A percentile compares a stretch with the other conserved stretches of the same genome.
These are phyloP conservation scores for Platalea minor DNA, from an alignment of 2,797 vertebrate genomes.

Conservation along the genomic window DNA sequence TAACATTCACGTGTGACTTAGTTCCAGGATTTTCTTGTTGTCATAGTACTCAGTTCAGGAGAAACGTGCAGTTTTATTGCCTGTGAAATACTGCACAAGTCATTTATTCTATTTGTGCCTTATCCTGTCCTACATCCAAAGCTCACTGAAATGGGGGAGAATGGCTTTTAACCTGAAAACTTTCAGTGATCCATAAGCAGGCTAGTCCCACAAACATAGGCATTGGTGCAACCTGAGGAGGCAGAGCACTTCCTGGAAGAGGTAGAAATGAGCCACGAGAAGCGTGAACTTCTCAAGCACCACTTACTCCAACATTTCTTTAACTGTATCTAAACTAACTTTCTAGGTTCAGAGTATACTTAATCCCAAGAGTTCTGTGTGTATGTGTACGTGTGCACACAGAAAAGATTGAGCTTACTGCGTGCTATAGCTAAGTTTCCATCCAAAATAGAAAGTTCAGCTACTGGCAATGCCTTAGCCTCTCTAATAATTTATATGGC, in stretches of 20 bases:
- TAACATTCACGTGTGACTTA: neutral
- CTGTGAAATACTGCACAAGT: neutral
- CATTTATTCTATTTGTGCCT: neutral
- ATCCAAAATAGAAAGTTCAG: neutral
- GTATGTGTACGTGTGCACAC: neutral
- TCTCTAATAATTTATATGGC: slow-evolving; percentile 42
- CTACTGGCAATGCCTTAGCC: neutral
- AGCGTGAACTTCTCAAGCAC: neutral
- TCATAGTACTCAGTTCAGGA: neutral
- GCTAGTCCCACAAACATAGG: neutral
- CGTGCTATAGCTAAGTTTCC: neutral
- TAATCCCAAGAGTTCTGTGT: neutral
- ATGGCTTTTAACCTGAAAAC: neutral
- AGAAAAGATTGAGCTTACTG: neutral
- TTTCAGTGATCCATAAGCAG: neutral
- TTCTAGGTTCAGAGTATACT: neutral
- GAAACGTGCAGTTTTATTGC: neutral
- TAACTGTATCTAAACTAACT: neutral
- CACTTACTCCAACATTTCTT: neutral
- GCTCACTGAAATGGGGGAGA: neutral
- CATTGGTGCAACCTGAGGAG: neutral
- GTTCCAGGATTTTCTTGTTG: neutral
- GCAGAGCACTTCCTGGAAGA: neutral
- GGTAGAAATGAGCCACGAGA: neutral
- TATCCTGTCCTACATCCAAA: neutral